phyloP scores from a whole-genome alignment of 92 coral and sea anemone species.

The Ricordea florida region DNA sequence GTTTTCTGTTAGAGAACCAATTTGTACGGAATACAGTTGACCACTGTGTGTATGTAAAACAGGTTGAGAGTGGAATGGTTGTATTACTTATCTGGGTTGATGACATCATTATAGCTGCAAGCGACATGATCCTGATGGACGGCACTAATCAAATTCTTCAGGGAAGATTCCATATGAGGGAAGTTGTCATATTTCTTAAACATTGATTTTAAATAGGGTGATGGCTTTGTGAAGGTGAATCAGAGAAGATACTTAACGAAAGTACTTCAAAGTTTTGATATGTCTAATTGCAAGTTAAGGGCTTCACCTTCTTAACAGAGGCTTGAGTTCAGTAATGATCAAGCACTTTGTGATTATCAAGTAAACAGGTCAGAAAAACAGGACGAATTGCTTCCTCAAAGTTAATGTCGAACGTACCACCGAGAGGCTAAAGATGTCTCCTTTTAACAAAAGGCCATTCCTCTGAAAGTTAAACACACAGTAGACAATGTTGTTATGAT shows the following conservation, averaged over 20 bases:
- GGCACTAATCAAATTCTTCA: conserved; percentile 31
- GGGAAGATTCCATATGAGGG: conserved; percentile 55
- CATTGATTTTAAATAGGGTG: conserved; percentile 33
- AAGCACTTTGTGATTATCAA: conserved; percentile 34
- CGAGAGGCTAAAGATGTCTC: conserved; percentile 42
- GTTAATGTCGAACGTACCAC: conserved; percentile 62
- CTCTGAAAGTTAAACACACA: conserved; percentile 28
- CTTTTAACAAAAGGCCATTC: conserved; percentile 49
- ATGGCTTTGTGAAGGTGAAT: conserved; percentile 37
- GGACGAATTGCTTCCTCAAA: conserved; percentile 39
- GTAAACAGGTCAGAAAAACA: conserved; percentile 31
- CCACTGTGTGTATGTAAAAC: conserved; percentile 42
- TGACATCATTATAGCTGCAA: conserved; percentile 46
- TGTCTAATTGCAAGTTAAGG: conserved; percentile 50
- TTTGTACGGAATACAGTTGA: conserved; percentile 55
- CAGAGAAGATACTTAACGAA: conserved; percentile 22
- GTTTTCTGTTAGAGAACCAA: conserved; percentile 25
- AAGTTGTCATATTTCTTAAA: conserved; percentile 39
- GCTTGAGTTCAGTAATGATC: conserved; percentile 33
- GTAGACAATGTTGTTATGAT: conserved; percentile 60
- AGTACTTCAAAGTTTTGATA: conserved; percentile 47
- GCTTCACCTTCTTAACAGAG: conserved; percentile 47
- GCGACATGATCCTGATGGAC: conserved; percentile 23
- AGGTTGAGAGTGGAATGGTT: not conserved
- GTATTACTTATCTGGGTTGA: conserved; percentile 36